Conservation (phyloP, 1,140 invertebrate species). For the Atta cephalotes region DNA sequence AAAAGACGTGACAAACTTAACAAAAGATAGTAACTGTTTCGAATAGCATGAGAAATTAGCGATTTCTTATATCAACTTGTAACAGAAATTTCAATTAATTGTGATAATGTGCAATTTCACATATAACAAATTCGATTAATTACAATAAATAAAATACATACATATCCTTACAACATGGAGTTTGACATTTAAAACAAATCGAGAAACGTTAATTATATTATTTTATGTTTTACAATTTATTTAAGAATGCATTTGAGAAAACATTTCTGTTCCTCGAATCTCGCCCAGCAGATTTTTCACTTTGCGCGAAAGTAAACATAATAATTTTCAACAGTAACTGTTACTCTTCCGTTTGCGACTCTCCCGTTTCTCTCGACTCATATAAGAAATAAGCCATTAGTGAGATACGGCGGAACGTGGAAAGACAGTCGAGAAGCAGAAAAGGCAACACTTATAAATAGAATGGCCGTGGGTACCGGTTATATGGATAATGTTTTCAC, state of each 20-base stretch:
- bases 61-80: constrained; percentile 1
- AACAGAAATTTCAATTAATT: constrained; percentile 18
- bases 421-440: constrained; percentile 51
- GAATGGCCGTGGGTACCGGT: constrained; percentile 46
- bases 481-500: constrained; percentile 67
- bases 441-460: constrained; percentile 67
- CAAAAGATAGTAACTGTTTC: background rate
- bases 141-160: background rate
- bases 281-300: background rate
- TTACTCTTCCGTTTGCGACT: background rate
- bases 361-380: constrained; percentile 30
- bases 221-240: background rate
- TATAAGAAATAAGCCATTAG: constrained; percentile 62
- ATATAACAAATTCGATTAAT: background rate
- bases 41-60: background rate
- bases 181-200: background rate
- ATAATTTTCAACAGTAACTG: constrained; percentile 50
- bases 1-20: constrained; percentile 28
- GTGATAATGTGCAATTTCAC: background rate
- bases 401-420: constrained; percentile 53
- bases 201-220: background rate
- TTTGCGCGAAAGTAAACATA: constrained; percentile 17
- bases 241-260: background rate
- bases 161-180: background rate
- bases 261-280: background rate